Percentiles rank a stretch among this genome's conserved stretches.
phyloP scores from a whole-genome alignment of 2,113 vertebrate species.

The Varanus komodoensis region DNA sequence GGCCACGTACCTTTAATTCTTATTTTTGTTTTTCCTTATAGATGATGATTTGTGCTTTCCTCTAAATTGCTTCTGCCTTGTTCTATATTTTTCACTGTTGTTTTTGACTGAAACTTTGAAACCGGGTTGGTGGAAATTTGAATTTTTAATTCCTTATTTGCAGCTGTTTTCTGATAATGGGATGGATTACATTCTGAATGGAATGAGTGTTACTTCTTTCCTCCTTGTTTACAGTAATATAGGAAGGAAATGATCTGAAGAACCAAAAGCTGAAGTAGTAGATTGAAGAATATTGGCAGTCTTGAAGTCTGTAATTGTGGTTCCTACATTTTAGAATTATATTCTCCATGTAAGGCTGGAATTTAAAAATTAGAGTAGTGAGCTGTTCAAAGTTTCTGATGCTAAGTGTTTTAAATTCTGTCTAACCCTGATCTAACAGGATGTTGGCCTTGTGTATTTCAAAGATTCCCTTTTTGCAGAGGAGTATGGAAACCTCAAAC shows the following conservation, averaged over 20 bases:
- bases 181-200: conserved; percentile 13
- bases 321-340: conserved; percentile 30
- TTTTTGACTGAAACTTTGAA: neutral
- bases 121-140: neutral
- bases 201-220: neutral
- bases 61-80: neutral
- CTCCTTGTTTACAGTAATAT: neutral
- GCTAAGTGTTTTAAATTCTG: neutral
- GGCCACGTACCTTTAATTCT: conserved; percentile 9
- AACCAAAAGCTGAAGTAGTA: neutral
- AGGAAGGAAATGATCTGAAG: neutral
- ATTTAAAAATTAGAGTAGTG: neutral
- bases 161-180: conserved; percentile 1
- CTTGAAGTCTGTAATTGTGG: conserved; percentile 22
- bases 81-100: neutral
- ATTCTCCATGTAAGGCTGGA: conserved; percentile 36
- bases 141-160: neutral
- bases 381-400: neutral
- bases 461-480: neutral
- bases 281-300: conserved; percentile 4
- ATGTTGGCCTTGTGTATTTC: neutral
- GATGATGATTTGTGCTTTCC: conserved; percentile 6
- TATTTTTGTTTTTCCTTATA: conserved; percentile 8
- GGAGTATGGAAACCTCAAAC: neutral
- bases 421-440: neutral